Conservation (phyloP, 2,888 invertebrate genomes). For the Rosalia funebris region DNA sequence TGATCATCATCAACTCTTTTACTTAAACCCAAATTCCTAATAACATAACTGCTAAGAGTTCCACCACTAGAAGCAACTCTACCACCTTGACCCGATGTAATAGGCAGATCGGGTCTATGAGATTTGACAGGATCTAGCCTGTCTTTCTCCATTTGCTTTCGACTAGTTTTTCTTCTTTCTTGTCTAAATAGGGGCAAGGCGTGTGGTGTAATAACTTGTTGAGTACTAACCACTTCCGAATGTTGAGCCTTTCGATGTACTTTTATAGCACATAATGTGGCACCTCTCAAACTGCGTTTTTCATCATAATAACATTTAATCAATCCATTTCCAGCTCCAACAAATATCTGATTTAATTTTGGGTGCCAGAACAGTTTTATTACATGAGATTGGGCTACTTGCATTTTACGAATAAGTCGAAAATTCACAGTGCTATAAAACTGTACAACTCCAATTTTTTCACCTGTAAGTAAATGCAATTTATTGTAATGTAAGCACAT, state of each 20-base stretch:
- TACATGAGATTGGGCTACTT: conserved; percentile 82
- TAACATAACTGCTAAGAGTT: conserved; percentile 91
- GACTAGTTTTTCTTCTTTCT: conserved; percentile 86
- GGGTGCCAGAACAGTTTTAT: conserved; percentile 96
- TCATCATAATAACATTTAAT: conserved; percentile 93
- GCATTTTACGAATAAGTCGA: conserved; percentile 76
- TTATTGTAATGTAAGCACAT: background rate
- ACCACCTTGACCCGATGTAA: conserved; percentile 88
- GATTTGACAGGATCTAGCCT: conserved; percentile 88
- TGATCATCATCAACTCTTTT: conserved; percentile 91
- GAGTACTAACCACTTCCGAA: conserved; percentile 86
- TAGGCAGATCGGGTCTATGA: conserved; percentile 83
- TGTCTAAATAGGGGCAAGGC: conserved; percentile 95
- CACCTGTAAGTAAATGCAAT: conserved; percentile 46
- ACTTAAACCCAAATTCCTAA: conserved; percentile 92
- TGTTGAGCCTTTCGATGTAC: conserved; percentile 81
- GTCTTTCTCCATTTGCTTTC: conserved; percentile 92
- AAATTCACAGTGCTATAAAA: conserved; percentile 86
- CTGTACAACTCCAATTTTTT: conserved; percentile 72
- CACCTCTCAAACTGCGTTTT: conserved; percentile 86
- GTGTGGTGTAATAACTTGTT: conserved; percentile 91
- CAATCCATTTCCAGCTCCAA: conserved; percentile 90
- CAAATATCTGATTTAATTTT: conserved; percentile 95
- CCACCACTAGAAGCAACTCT: conserved; percentile 94
- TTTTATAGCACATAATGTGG: conserved; percentile 88